Evolutionary conservation across 2,797 vertebrate species (phyloP).

Genomic region (Hoplostethus atlanticus): DNA sequence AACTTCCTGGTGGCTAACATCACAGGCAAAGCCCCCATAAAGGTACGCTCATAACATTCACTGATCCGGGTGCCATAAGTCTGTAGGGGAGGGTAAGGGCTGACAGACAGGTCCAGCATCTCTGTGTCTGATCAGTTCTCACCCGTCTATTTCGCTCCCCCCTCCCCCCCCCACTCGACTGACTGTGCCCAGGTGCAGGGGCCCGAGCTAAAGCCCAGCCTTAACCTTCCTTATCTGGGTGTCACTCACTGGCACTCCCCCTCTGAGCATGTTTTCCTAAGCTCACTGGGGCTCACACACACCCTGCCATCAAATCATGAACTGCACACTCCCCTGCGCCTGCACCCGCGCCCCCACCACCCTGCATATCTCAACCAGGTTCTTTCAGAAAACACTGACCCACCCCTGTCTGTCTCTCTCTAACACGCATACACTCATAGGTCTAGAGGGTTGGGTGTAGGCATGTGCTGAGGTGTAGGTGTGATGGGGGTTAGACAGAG

Average conservation of each 20-base stretch:
- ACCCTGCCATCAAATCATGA: slow-evolving; percentile 69
- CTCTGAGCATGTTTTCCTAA: slow-evolving; percentile 73
- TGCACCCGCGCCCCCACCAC: slow-evolving; percentile 37
- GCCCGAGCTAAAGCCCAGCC: slow-evolving; percentile 65
- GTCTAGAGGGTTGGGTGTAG: slow-evolving; percentile 32
- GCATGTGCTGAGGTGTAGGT: slow-evolving; percentile 31
- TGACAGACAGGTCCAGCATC: slow-evolving; percentile 59
- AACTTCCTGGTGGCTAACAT: slow-evolving; percentile 98
- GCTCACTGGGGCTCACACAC: slow-evolving; percentile 66
- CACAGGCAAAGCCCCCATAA: slow-evolving; percentile 98
- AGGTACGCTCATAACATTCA: slow-evolving; percentile 82
- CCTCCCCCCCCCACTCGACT: slow-evolving; percentile 33
- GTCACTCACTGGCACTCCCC: slow-evolving; percentile 76
- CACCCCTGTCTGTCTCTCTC: slow-evolving; percentile 4
- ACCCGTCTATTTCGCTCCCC: slow-evolving; percentile 62
- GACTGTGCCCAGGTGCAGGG: slow-evolving; percentile 79
- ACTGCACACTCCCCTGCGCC: slow-evolving; percentile 60
- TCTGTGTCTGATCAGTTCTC: slow-evolving; percentile 84
- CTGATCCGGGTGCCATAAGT: slow-evolving; percentile 22
- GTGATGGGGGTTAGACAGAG: slow-evolving; percentile 79
- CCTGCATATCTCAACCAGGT: slow-evolving; percentile 60
- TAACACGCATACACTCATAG: slow-evolving; percentile 18
- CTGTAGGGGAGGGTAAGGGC: slow-evolving; percentile 40
- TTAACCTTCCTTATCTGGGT: slow-evolving; percentile 85
- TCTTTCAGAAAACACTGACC: slow-evolving; percentile 54